phyloP scores from a whole-genome alignment of 1,140 invertebrate genomes.

The Trachymyrmex cornetzi region DNA sequence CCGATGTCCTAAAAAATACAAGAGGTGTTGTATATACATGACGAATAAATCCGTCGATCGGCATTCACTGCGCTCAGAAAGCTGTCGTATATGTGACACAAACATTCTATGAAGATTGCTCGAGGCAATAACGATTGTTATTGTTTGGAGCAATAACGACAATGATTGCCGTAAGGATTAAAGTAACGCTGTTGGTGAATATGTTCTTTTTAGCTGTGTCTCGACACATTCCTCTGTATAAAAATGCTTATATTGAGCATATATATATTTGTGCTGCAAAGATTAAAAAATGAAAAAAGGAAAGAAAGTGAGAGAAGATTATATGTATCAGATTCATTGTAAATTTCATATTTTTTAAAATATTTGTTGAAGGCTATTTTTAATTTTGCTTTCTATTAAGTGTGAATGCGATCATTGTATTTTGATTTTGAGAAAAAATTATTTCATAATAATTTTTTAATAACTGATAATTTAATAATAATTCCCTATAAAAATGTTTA shows the following conservation, averaged over 20 bases:
- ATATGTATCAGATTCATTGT: background rate
- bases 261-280: background rate
- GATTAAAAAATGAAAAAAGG: background rate
- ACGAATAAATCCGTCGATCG: background rate
- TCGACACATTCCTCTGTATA: background rate
- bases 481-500: background rate
- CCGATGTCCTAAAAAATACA: background rate
- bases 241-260: background rate
- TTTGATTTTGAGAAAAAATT: background rate
- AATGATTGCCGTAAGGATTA: background rate
- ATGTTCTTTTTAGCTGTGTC: background rate
- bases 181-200: background rate
- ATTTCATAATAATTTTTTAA: background rate
- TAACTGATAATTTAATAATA: background rate
- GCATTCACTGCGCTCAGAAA: background rate
- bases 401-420: background rate
- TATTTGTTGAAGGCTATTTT: background rate
- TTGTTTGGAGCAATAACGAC: constrained; percentile 1
- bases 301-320: background rate
- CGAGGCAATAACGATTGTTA: constrained; percentile 19
- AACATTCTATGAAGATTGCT: background rate
- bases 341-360: background rate
- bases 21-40: background rate
- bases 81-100: background rate
- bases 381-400: background rate